These are phyloP conservation scores for Hirtodrosophila duncani DNA, from an alignment of 2,888 invertebrate genomes.

Conservation along the genomic window DNA sequence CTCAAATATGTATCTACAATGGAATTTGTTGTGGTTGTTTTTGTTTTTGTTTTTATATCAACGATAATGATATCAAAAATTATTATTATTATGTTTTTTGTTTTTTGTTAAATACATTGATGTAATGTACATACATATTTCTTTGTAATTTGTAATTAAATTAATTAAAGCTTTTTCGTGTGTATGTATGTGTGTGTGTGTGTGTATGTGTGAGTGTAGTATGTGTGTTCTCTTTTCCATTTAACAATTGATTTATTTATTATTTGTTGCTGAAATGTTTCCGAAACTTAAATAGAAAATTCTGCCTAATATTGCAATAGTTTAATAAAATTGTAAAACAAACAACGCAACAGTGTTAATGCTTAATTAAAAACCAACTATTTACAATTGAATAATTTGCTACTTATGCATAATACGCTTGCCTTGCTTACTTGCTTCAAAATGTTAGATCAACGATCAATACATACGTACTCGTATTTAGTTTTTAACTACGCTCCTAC, in stretches of 20 bases:
- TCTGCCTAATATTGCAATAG: slow-evolving; percentile 18
- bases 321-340: slow-evolving; percentile 26
- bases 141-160: slow-evolving; percentile 60
- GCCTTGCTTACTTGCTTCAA: slow-evolving; percentile 41
- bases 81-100: slow-evolving; percentile 37
- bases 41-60: slow-evolving; percentile 25
- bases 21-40: slow-evolving; percentile 36
- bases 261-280: slow-evolving; percentile 17
- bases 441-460: slow-evolving; percentile 52
- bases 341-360: slow-evolving; percentile 14
- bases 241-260: too few species aligned
- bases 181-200: slow-evolving; percentile 21
- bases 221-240: too few species aligned
- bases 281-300: slow-evolving; percentile 21
- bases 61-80: slow-evolving; percentile 63
- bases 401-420: too few species aligned
- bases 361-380: slow-evolving; percentile 45
- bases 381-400: slow-evolving; percentile 66
- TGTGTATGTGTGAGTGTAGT: slow-evolving; percentile 14
- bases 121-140: slow-evolving; percentile 24
- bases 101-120: slow-evolving; percentile 9
- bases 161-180: slow-evolving; percentile 73
- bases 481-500: slow-evolving; percentile 58
- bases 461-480: slow-evolving; percentile 45
- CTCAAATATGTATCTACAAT: slow-evolving; percentile 70